Evolutionary conservation across 2,797 vertebrate species (phyloP).

Genomic region (Lagorchestes hirsutus): DNA sequence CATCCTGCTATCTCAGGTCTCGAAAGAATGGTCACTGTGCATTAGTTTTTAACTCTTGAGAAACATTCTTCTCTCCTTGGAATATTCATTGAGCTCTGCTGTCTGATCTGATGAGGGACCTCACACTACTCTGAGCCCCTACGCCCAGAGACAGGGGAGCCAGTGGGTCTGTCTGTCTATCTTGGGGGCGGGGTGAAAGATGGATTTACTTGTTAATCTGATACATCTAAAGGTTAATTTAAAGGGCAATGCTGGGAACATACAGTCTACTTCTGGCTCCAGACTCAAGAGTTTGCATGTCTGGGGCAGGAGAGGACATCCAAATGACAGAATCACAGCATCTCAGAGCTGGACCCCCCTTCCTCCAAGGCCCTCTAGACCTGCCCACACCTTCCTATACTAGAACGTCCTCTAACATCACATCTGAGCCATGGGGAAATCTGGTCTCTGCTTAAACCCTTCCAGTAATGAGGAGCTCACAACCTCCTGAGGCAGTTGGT

Average conservation of each 20-base stretch:
- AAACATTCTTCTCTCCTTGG: not conserved
- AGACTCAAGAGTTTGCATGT: not conserved
- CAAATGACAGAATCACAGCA: not conserved
- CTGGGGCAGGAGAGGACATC: not conserved
- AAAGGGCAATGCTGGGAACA: constrained; percentile 64
- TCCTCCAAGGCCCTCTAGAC: too few species aligned
- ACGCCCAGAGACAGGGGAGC: not conserved
- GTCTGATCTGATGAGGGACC: not conserved
- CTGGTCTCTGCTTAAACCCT: not conserved
- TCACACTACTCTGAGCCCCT: not conserved
- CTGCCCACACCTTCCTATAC: not conserved
- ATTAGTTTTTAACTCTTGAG: fast-evolving
- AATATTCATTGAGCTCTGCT: not conserved
- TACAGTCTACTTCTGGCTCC: constrained; percentile 25
- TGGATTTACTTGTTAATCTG: constrained; percentile 6
- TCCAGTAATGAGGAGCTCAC: not conserved
- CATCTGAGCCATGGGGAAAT: not conserved
- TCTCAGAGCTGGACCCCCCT: not conserved
- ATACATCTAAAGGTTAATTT: constrained; percentile 72
- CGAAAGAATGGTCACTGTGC: not conserved
- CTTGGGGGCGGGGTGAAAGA: constrained; percentile 46
- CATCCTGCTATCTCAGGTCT: fast-evolving
- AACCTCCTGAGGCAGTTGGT: not conserved
- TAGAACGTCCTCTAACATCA: not conserved
- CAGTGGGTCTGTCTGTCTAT: not conserved